Evolutionary conservation across 2,888 invertebrate species (phyloP).

Genomic region (Xestia sexstrigata): DNA sequence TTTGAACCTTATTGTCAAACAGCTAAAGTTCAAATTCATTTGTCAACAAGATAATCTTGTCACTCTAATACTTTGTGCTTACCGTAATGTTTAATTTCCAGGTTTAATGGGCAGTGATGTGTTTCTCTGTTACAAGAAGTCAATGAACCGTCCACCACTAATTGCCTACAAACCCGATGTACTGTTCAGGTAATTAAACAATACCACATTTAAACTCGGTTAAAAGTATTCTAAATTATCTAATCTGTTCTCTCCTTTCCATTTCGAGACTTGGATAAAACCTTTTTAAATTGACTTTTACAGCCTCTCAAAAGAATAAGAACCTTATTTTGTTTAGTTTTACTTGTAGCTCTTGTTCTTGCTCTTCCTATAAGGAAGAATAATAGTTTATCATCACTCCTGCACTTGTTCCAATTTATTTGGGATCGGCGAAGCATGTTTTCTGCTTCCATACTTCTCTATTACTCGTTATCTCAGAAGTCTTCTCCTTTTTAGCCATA

Average conservation of each 20-base stretch:
- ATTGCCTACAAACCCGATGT: constrained; percentile 98
- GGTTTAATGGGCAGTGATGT: constrained; percentile 98
- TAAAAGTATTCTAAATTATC: not conserved
- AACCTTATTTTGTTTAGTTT: not conserved
- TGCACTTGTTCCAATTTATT: too few relatives aligned
- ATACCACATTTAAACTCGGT: not conserved
- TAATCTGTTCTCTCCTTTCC: not conserved
- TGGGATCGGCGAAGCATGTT: too few relatives aligned
- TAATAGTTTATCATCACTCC: too few relatives aligned
- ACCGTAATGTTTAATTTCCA: constrained; percentile 69
- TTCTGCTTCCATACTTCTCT: too few relatives aligned
- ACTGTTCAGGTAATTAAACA: constrained; percentile 87
- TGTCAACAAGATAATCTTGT: not conserved
- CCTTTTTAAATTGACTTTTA: not conserved
- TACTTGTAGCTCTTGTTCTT: not conserved
- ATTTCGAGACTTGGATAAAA: not conserved
- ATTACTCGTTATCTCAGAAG: too few relatives aligned
- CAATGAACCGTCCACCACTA: constrained; percentile 98
- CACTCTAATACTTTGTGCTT: not conserved
- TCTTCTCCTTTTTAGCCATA: too few relatives aligned
- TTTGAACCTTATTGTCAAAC: not conserved
- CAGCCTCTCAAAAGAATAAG: not conserved
- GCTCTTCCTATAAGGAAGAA: not conserved
- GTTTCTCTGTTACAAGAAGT: constrained; percentile 99
- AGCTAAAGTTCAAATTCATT: not conserved